A percentile compares a stretch with the other conserved stretches of the same genome.
phyloP scores from a whole-genome alignment of 2,113 vertebrate species.

The Percopsis transmontana region DNA sequence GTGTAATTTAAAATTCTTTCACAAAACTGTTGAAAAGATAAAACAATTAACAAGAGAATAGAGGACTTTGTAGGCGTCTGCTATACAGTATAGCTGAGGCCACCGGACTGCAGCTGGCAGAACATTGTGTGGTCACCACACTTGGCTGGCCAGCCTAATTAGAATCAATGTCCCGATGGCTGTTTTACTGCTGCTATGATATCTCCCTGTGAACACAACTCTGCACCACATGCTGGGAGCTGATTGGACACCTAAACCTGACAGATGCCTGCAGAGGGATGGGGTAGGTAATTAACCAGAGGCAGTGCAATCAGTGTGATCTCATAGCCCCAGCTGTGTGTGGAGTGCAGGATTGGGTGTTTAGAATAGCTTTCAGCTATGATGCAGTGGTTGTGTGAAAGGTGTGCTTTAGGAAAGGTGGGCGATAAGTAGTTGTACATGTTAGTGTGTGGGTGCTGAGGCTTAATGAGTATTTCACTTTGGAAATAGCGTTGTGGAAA shows the following conservation, averaged over 20 bases:
- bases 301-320: constrained; percentile 50
- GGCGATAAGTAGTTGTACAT: too few relatives aligned
- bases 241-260: constrained; percentile 51
- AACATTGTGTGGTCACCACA: constrained; percentile 11
- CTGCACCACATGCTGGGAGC: constrained; percentile 43
- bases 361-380: too few relatives aligned
- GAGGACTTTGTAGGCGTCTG: neutral
- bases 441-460: neutral
- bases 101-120: constrained; percentile 25
- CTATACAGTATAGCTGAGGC: neutral
- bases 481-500: too few relatives aligned
- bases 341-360: neutral
- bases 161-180: constrained; percentile 63
- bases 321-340: constrained; percentile 37
- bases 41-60: neutral
- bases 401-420: too few relatives aligned
- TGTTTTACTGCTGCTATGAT: constrained; percentile 42
- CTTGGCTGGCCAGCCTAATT: constrained; percentile 34
- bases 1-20: neutral
- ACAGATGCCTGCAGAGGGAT: constrained; percentile 46
- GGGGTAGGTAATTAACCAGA: constrained; percentile 52
- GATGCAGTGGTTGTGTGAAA: too few relatives aligned
- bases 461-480: too few relatives aligned
- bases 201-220: constrained; percentile 6
- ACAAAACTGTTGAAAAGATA: neutral